Percentiles rank a stretch among this genome's conserved stretches.
These are phyloP conservation scores for Sogatella furcifera DNA, from an alignment of 1,140 invertebrate species.

Conservation along the genomic window DNA sequence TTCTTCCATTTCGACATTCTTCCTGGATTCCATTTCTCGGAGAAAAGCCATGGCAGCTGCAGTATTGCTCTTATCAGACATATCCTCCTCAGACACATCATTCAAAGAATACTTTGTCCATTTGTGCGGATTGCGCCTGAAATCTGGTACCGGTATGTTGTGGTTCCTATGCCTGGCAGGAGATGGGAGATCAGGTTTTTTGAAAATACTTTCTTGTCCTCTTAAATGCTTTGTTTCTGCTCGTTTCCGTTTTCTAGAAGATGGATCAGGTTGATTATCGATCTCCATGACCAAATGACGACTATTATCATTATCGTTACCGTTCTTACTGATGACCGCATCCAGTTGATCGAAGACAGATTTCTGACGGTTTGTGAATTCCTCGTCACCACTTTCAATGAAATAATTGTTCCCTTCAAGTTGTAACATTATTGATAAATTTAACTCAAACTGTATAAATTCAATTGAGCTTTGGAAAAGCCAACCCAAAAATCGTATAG, in stretches of 20 bases:
- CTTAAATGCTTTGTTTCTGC: slow-evolving; percentile 44
- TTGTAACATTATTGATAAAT: not conserved
- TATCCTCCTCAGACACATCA: slow-evolving; percentile 55
- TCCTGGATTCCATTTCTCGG: slow-evolving; percentile 47
- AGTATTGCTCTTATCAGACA: slow-evolving; percentile 60
- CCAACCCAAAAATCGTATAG: too few relatives aligned
- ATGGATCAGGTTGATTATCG: not conserved
- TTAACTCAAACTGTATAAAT: too few relatives aligned
- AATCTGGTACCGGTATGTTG: slow-evolving; percentile 54
- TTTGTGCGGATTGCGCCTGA: slow-evolving; percentile 60
- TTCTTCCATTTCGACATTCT: slow-evolving; percentile 24
- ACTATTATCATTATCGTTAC: not conserved
- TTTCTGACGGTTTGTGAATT: slow-evolving; percentile 18
- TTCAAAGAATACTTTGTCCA: slow-evolving; percentile 63
- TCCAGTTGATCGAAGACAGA: slow-evolving; percentile 17
- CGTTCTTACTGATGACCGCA: not conserved
- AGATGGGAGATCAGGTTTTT: slow-evolving; percentile 48
- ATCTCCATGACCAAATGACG: not conserved
- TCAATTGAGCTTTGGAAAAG: too few relatives aligned
- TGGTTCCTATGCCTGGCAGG: slow-evolving; percentile 27
- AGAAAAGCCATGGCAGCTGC: slow-evolving; percentile 59
- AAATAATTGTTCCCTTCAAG: not conserved
- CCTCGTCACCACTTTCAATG: slow-evolving; percentile 4
- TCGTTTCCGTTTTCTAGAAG: slow-evolving; percentile 14
- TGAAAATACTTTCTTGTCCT: slow-evolving; percentile 66